Percentiles rank a stretch among this genome's conserved stretches.
Conservation (phyloP, 64 coral and sea anemone species). For the Acropora yongei region DNA sequence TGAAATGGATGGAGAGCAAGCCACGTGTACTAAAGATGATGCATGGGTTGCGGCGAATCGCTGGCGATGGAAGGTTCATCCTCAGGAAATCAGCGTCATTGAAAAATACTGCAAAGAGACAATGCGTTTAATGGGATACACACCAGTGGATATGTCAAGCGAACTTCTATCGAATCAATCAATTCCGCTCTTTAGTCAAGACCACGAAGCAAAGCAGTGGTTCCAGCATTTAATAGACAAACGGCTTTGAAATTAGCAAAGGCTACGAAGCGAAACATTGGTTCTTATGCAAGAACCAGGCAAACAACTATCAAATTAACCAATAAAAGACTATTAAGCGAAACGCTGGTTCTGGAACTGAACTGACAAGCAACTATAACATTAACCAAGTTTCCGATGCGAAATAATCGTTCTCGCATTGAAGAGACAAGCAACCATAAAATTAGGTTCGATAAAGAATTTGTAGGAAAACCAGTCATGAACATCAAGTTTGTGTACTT, state of each 20-base stretch:
- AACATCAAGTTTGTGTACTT: too few species aligned
- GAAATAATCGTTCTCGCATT: too few species aligned
- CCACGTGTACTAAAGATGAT: constrained; percentile 20
- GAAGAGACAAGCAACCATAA: too few species aligned
- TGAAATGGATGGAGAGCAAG: not conserved
- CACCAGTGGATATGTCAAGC: not conserved
- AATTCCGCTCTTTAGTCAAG: not conserved
- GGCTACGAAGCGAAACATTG: too few species aligned
- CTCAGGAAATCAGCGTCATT: constrained; percentile 9
- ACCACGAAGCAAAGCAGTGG: constrained; percentile 31
- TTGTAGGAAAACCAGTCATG: too few species aligned
- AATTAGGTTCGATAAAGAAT: too few species aligned
- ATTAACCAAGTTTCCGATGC: too few species aligned
- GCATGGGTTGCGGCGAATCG: constrained; percentile 6
- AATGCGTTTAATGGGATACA: constrained; percentile 12
- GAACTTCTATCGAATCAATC: not conserved
- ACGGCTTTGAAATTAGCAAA: not conserved
- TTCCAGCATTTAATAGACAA: not conserved
- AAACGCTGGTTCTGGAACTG: too few species aligned
- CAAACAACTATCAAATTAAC: too few species aligned
- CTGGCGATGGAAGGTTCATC: constrained; percentile 37
- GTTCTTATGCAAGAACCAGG: too few species aligned
- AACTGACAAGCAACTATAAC: too few species aligned
- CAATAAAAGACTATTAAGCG: too few species aligned
- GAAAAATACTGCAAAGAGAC: not conserved